Conservation (phyloP, 2,888 invertebrate genomes). For the Heterodera filipjevi region DNA sequence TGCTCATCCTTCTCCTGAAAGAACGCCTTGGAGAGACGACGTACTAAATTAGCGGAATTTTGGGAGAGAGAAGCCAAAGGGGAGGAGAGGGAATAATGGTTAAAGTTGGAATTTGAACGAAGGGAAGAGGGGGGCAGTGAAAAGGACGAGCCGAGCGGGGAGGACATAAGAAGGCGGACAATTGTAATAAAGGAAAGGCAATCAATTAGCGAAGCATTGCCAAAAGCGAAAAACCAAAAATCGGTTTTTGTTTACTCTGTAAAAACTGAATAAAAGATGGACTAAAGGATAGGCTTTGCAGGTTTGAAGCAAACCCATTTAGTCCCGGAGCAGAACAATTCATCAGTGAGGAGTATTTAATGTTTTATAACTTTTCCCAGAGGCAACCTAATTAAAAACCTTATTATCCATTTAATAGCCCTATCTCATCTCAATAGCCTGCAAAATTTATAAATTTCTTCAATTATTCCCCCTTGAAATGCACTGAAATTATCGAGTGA, state of each 20-base stretch:
- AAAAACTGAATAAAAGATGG: not conserved
- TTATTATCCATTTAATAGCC: too few relatives aligned
- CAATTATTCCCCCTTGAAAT: too few relatives aligned
- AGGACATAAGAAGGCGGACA: not conserved
- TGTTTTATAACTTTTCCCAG: too few relatives aligned
- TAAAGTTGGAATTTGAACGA: not conserved
- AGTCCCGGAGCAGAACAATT: too few relatives aligned
- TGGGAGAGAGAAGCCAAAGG: constrained; percentile 36
- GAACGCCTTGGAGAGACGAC: constrained; percentile 62
- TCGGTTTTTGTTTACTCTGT: not conserved
- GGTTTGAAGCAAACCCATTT: too few relatives aligned
- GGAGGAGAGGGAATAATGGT: not conserved
- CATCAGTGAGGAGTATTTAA: too few relatives aligned
- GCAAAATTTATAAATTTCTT: too few relatives aligned
- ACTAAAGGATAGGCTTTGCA: too few relatives aligned
- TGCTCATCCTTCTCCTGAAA: constrained; percentile 60
- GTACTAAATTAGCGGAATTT: constrained; percentile 57
- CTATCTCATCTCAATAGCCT: too few relatives aligned
- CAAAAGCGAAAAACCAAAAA: not conserved
- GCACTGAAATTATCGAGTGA: too few relatives aligned
- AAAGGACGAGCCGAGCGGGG: not conserved
- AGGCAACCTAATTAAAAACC: too few relatives aligned
- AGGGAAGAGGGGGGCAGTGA: not conserved
- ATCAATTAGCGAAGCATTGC: not conserved
- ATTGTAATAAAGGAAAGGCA: not conserved